Percentiles rank a stretch among this genome's conserved stretches.
Evolutionary conservation across 2,113 vertebrate species (phyloP).

Genomic region (Xenotilapia caudafasciata): DNA sequence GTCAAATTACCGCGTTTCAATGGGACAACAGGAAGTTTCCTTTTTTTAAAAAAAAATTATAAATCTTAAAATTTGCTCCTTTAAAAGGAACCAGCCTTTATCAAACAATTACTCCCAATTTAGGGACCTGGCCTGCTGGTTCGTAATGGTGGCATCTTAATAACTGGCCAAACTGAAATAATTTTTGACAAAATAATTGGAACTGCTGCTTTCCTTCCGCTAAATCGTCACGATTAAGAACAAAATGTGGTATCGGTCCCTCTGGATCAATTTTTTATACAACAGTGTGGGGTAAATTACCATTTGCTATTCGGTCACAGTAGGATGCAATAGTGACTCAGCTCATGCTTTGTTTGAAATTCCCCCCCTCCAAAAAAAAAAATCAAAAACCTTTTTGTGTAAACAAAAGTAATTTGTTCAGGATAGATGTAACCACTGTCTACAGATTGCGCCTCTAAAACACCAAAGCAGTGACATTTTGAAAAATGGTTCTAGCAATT

Average conservation of each 20-base stretch:
- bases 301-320: not conserved
- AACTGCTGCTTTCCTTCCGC: not conserved
- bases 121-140: not conserved
- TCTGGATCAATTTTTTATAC: not conserved
- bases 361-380: not conserved
- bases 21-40: not conserved
- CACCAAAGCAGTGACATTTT: not conserved
- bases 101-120: not conserved
- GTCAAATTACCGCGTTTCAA: not conserved
- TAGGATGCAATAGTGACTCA: not conserved
- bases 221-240: not conserved
- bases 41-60: fast-evolving
- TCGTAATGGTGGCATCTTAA: not conserved
- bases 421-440: not conserved
- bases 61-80: not conserved
- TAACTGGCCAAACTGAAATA: not conserved
- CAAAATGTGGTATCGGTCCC: not conserved
- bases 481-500: not conserved
- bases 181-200: not conserved
- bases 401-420: not conserved
- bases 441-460: not conserved
- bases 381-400: not conserved
- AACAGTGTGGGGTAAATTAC: not conserved
- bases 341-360: not conserved
- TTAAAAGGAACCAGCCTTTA: not conserved